Percentiles rank a stretch among this genome's conserved stretches.
phyloP scores from a whole-genome alignment of 2,113 vertebrate genomes.

The Tylochromis polylepis region DNA sequence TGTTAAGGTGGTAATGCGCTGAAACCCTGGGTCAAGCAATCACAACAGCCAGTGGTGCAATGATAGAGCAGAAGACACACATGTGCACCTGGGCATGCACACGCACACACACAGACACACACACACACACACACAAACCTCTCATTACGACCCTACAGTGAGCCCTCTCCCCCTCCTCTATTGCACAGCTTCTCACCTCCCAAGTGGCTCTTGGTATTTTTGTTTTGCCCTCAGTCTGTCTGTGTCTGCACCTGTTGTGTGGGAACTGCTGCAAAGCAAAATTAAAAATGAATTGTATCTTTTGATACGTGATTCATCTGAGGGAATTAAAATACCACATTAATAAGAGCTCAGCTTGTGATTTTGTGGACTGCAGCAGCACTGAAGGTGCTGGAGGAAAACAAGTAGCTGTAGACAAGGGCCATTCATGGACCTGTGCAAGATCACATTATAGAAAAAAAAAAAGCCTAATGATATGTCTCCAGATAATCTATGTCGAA shows the following conservation, averaged over 20 bases:
- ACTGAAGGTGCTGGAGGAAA: neutral
- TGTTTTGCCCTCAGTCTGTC: constrained; percentile 25
- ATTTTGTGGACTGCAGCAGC: neutral
- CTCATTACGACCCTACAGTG: neutral
- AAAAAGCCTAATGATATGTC: neutral
- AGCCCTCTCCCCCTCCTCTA: neutral
- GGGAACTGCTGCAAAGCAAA: constrained; percentile 24
- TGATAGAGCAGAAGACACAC: constrained; percentile 5
- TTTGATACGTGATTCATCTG: constrained; percentile 8
- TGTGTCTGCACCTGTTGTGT: neutral
- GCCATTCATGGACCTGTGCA: neutral
- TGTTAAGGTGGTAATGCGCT: constrained; percentile 34
- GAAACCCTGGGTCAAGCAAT: constrained; percentile 50
- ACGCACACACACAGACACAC: neutral
- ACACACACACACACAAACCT: neutral
- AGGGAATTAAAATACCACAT: neutral
- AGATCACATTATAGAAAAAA: neutral
- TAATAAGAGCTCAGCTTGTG: neutral
- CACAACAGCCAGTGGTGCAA: constrained; percentile 32
- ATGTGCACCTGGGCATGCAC: neutral
- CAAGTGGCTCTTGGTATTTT: constrained; percentile 29
- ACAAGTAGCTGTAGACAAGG: neutral
- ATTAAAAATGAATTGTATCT: constrained; percentile 33
- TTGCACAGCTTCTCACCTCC: constrained; percentile 3
- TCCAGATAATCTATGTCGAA: neutral